Evolutionary conservation across 2,797 vertebrate genomes (phyloP).

Genomic region (Phataginus tricuspis): DNA sequence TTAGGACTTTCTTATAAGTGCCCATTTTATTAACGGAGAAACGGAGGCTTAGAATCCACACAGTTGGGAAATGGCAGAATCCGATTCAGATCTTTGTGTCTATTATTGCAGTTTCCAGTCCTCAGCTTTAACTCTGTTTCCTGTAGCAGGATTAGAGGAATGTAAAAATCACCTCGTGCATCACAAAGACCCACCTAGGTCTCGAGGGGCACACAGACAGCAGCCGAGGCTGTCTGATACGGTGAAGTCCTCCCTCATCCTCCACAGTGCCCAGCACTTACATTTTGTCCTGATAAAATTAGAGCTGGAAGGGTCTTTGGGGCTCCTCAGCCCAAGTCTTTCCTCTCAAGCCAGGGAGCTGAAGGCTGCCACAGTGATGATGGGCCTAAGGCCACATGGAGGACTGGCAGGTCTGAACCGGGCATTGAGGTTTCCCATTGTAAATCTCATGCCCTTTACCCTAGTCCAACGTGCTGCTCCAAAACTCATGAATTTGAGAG

Average conservation of each 20-base stretch:
- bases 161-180: not conserved
- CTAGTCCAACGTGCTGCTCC: fast-evolving
- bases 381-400: not conserved
- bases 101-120: not conserved
- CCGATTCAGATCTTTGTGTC: not conserved
- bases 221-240: not conserved
- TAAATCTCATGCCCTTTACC: not conserved
- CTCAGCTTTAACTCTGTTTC: not conserved
- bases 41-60: not conserved
- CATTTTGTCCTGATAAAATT: not conserved
- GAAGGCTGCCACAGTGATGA: fast-evolving
- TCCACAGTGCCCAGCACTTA: not conserved
- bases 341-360: not conserved
- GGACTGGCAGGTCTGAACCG: not conserved
- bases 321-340: not conserved
- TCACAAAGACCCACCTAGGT: not conserved
- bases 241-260: not conserved
- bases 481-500: not conserved
- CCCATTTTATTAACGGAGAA: not conserved
- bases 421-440: not conserved
- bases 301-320: not conserved
- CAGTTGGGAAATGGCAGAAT: not conserved
- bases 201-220: not conserved
- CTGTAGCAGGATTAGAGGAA: not conserved
- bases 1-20: not conserved